phyloP scores from a whole-genome alignment of 2,113 vertebrate species.

The Garra rufa region DNA sequence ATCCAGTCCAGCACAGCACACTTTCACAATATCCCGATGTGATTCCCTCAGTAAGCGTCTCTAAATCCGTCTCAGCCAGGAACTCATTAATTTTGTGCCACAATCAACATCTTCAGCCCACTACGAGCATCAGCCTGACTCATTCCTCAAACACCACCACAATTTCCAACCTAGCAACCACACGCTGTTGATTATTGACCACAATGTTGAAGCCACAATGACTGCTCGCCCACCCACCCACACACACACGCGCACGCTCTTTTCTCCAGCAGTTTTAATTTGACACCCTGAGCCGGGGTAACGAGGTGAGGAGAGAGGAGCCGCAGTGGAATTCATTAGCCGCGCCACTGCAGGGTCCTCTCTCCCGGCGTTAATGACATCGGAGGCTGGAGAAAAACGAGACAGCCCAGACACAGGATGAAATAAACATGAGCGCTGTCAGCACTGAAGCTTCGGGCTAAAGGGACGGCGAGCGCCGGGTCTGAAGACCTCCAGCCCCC shows the following conservation, averaged over 20 bases:
- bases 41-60: not conserved
- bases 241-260: conserved; percentile 47
- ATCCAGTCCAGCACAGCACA: not conserved
- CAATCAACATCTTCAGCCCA: conserved; percentile 8
- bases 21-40: not conserved
- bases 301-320: conserved; percentile 81
- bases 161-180: conserved; percentile 16
- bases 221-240: conserved; percentile 42
- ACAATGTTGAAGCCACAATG: conserved; percentile 43
- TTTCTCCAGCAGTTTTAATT: conserved; percentile 89
- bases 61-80: conserved; percentile 1
- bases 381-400: conserved; percentile 90
- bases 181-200: conserved; percentile 51
- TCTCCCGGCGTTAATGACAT: conserved; percentile 93
- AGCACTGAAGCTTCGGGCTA: conserved; percentile 84
- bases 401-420: conserved; percentile 89
- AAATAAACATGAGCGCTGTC: conserved; percentile 99
- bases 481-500: conserved; percentile 83
- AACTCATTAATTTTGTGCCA: conserved; percentile 21
- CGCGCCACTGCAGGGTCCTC: conserved; percentile 88
- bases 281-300: conserved; percentile 98
- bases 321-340: conserved; percentile 98
- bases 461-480: conserved; percentile 85
- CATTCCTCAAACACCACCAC: conserved; percentile 26
- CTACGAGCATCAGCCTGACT: conserved; percentile 22